Evolutionary conservation across 2,797 vertebrate genomes (phyloP), one percentile per base, ranked within the genome.

Genomic region (Epinephelus coioides): DNA sequence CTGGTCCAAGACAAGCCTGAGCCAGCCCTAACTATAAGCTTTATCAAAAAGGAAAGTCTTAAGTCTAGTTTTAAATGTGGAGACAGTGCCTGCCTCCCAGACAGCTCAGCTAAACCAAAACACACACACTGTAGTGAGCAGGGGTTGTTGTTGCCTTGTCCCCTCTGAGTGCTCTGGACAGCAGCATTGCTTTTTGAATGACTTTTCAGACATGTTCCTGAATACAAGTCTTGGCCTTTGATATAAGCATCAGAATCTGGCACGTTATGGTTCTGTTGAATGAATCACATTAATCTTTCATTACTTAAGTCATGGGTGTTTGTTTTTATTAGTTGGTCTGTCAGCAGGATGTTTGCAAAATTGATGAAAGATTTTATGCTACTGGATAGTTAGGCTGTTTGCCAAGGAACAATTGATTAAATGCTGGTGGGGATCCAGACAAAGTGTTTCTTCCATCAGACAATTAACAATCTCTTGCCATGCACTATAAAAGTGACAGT

Each of bases 391-490:
- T 47, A 19, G 78, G 75, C 75, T 62, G n/a, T 11, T 5, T 12
- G 75, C 81, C 78, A 79, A 34, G n/a, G 72, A 77, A 81, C 56
- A 55, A 81, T 79, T 62, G 81, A 88, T 79, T 64, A 13, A 12
- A 38, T 3, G 23, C 49, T 50, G 47, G 59, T 74, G 54, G 25
- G 38, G 43, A 69, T 79, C 71, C 72, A 82, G 54, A 72, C 66
- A 38, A 40, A 63, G 34, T 5, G 49, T 59, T 69, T 46, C 34
- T 62, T 25, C 25, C 19, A 6, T 27, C 17, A 51, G 63, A 68
- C n/a, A 44, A 62, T 76, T 25, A 70, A 61, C 8, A 46, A 21
- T 70, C 49, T 47, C 30, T 54, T 5, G 3, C 11, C 4, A 17
- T 59, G 34, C 19, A 51, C n/a, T 27, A 59, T 55, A 13, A 44